phyloP scores from a whole-genome alignment of 2,797 vertebrate genomes.

The Tiaroga cobitis region DNA sequence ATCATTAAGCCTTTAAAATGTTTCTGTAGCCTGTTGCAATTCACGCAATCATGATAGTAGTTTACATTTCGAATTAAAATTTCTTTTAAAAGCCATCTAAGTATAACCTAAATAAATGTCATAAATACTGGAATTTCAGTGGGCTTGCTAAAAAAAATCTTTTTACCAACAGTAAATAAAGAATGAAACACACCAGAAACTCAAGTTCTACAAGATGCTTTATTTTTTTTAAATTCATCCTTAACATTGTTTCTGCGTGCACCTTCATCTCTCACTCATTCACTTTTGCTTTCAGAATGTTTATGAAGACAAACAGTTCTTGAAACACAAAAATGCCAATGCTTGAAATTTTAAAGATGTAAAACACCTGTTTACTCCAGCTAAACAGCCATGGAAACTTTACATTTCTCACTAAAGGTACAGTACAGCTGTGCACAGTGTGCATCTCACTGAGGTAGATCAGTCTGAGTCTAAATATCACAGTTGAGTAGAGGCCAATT shows the following conservation, averaged over 20 bases:
- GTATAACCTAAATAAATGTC: neutral
- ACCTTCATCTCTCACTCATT: slow-evolving; percentile 28
- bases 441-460: slow-evolving; percentile 60
- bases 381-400: slow-evolving; percentile 54
- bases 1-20: neutral
- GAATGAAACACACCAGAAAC: neutral
- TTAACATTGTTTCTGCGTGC: slow-evolving; percentile 43
- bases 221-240: slow-evolving; percentile 58
- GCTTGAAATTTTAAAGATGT: slow-evolving; percentile 50
- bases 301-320: slow-evolving; percentile 31
- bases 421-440: slow-evolving; percentile 52
- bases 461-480: slow-evolving; percentile 58
- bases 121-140: neutral
- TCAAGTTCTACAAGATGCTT: slow-evolving; percentile 54
- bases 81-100: neutral
- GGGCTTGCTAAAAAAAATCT: neutral
- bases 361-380: slow-evolving; percentile 55
- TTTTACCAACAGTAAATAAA: neutral
- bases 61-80: neutral
- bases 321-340: slow-evolving; percentile 52
- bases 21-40: neutral
- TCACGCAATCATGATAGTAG: neutral
- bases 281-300: slow-evolving; percentile 35
- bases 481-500: slow-evolving; percentile 47
- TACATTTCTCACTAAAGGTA: slow-evolving; percentile 45